A percentile compares a stretch with the other conserved stretches of the same genome.
These are phyloP conservation scores for Eucriotettix oculatus DNA, from an alignment of 2,888 invertebrate genomes.

Conservation along the genomic window DNA sequence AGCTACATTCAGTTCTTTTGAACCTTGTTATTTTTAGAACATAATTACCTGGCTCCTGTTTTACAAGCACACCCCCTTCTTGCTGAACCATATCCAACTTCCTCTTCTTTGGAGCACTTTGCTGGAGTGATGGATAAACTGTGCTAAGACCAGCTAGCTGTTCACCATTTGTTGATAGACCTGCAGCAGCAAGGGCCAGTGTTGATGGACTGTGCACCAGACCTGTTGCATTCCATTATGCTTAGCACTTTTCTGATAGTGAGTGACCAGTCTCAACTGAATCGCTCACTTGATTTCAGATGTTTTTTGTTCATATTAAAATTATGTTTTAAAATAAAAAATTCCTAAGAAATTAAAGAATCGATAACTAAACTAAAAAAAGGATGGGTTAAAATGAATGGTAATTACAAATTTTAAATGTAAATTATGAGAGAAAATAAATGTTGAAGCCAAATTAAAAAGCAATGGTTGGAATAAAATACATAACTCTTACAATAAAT, in stretches of 20 bases:
- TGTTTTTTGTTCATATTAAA: background rate
- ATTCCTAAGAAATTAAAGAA: background rate
- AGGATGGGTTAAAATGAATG: background rate
- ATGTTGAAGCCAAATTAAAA: too few relatives aligned
- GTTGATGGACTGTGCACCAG: conserved; percentile 7
- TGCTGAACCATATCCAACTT: conserved; percentile 49
- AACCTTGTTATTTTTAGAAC: background rate
- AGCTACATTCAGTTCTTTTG: background rate
- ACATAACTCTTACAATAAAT: too few relatives aligned
- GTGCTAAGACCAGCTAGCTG: conserved; percentile 20
- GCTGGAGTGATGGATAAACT: conserved; percentile 18
- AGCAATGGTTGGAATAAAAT: too few relatives aligned
- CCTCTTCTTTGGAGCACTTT: conserved; percentile 45
- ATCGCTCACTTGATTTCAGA: background rate
- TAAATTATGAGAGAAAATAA: too few relatives aligned
- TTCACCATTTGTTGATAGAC: conserved; percentile 19
- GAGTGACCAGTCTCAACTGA: background rate
- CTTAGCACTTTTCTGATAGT: background rate
- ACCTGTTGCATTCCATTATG: conserved; percentile 4
- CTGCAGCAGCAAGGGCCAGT: conserved; percentile 11
- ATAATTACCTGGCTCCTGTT: conserved; percentile 14
- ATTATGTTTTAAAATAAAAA: background rate
- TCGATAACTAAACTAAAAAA: background rate
- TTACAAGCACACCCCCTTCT: conserved; percentile 9
- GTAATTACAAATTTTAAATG: too few relatives aligned